Percentiles rank a stretch among this genome's conserved stretches.
Evolutionary conservation across 23 tunicate species (phyloP).

Genomic region (Pegea sp.): DNA sequence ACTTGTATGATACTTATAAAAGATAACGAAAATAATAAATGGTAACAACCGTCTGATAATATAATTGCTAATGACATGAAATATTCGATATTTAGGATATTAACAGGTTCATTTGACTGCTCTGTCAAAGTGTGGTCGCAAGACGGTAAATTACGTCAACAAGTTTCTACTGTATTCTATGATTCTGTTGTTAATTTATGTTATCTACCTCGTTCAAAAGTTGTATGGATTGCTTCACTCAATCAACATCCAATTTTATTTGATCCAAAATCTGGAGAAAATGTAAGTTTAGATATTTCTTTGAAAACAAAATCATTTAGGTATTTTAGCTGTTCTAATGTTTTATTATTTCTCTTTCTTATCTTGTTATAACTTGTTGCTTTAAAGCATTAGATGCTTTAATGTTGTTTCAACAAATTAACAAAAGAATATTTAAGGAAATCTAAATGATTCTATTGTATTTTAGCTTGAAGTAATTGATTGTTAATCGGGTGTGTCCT

Average conservation of each 20-base stretch:
- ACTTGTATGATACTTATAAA: conserved; percentile 71
- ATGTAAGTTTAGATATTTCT: conserved; percentile 29
- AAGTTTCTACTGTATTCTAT: conserved; percentile 46
- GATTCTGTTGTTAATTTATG: conserved; percentile 56
- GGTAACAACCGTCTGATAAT: conserved; percentile 13
- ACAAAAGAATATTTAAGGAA: no score
- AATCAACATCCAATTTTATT: conserved; percentile 38
- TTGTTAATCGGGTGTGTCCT: no score
- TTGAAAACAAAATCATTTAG: no score
- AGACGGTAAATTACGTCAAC: conserved; percentile 71
- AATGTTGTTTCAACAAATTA: no score
- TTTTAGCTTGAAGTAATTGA: no score
- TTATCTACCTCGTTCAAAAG: conserved; percentile 59
- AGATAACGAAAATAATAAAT: conserved; percentile 83
- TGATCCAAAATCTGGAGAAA: conserved; percentile 93
- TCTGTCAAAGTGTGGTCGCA: conserved; percentile 89
- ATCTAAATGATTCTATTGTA: no score
- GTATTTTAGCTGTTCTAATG: no score
- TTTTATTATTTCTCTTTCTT: no score
- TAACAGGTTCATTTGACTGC: conserved; percentile 86
- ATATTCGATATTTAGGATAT: conserved; percentile 38
- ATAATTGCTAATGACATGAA: background rate
- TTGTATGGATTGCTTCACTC: conserved; percentile 75
- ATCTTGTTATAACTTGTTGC: no score
- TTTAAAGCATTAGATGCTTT: no score